Conservation (phyloP, 2,113 vertebrate species). For the Calidris pygmaea region DNA sequence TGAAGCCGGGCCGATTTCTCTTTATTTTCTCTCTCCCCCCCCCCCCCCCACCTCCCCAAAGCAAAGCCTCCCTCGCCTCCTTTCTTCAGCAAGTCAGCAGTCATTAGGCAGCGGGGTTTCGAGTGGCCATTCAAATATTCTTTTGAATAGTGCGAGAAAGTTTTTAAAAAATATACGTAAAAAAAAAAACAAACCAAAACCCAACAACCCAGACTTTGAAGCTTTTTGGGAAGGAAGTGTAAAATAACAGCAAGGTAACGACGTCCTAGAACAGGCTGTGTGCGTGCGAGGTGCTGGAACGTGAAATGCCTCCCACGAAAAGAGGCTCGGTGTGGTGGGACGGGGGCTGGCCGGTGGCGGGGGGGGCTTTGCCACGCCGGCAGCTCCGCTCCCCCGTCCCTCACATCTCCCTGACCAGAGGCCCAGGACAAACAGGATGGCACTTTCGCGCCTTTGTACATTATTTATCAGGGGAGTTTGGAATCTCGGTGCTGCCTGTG, state of each 20-base stretch:
- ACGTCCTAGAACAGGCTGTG: neutral
- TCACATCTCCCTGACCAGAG: slow-evolving; percentile 51
- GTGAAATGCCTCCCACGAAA: neutral
- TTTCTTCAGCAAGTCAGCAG: slow-evolving; percentile 27
- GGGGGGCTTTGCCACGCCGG: accelerated
- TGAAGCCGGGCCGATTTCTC: slow-evolving; percentile 86
- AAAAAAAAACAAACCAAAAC: neutral
- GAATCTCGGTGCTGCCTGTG: slow-evolving; percentile 79
- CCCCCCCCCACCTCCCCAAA: slow-evolving; percentile 70
- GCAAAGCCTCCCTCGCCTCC: slow-evolving; percentile 69
- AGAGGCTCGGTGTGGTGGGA: neutral
- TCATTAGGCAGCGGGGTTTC: slow-evolving; percentile 27
- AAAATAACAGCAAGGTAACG: neutral
- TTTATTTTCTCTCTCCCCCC: slow-evolving; percentile 81
- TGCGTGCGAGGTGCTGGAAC: neutral
- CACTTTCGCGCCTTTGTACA: slow-evolving; percentile 74
- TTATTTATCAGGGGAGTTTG: slow-evolving; percentile 72
- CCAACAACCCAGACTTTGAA: neutral
- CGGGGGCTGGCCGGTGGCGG: neutral
- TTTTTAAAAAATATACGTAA: slow-evolving; percentile 16
- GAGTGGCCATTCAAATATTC: slow-evolving; percentile 41
- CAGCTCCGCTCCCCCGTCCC: neutral
- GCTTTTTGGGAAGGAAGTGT: neutral
- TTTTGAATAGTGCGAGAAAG: slow-evolving; percentile 14
- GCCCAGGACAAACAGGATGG: slow-evolving; percentile 61